Percentiles rank a stretch among this genome's conserved stretches.
These are phyloP conservation scores for Gobiocypris rarus DNA, from an alignment of 2,113 vertebrate genomes.

Conservation along the genomic window DNA sequence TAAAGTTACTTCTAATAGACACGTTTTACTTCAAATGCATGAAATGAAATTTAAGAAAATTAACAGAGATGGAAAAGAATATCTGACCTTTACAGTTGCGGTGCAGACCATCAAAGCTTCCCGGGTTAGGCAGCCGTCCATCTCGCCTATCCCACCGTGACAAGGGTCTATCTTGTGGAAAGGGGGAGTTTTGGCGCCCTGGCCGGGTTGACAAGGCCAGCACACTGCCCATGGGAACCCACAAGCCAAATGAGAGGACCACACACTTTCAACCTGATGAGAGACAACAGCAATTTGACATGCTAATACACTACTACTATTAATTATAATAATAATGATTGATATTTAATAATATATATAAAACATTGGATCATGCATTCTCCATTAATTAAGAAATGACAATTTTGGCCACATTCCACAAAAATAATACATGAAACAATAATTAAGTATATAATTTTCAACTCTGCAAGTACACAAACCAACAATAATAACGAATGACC, in stretches of 20 bases:
- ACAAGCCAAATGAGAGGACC: conserved; percentile 11
- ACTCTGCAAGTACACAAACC: neutral
- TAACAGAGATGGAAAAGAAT: neutral
- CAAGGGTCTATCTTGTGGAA: conserved; percentile 70
- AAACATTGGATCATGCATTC: neutral
- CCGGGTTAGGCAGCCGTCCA: conserved; percentile 86
- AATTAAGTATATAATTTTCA: neutral
- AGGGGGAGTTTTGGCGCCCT: conserved; percentile 77
- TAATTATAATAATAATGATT: neutral
- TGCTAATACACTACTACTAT: neutral
- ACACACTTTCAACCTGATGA: conserved; percentile 37
- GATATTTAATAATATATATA: neutral
- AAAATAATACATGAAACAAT: neutral
- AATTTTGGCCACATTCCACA: neutral
- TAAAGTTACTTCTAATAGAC: neutral
- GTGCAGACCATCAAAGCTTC: conserved; percentile 91
- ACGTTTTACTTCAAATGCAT: neutral
- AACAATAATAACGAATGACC: neutral
- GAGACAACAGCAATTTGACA: neutral
- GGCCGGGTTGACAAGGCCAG: conserved; percentile 79
- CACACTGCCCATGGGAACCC: conserved; percentile 84
- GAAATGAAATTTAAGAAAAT: too few species aligned
- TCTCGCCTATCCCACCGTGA: conserved; percentile 80
- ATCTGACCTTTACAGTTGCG: conserved; percentile 86
- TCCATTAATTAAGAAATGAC: neutral